Evolutionary conservation across 2,888 invertebrate genomes (phyloP).

Genomic region (Tryphoninae sp.): DNA sequence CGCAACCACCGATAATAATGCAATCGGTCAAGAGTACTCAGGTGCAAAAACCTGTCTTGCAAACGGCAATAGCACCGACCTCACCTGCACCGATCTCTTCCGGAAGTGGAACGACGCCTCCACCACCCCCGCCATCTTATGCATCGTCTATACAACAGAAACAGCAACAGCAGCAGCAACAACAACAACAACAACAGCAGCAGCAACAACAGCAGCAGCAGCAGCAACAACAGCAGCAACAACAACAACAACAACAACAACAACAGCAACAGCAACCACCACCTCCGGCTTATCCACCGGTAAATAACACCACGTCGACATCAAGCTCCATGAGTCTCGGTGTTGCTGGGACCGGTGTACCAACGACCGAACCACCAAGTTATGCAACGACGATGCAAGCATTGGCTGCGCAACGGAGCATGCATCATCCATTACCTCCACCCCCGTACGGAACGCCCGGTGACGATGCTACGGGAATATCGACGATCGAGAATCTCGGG

Average conservation of each 20-base stretch:
- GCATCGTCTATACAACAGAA: slow-evolving; percentile 91
- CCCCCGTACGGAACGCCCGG: slow-evolving; percentile 85
- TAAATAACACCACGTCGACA: slow-evolving; percentile 81
- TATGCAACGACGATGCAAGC: slow-evolving; percentile 95
- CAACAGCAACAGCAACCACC: slow-evolving; percentile 85
- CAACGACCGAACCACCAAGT: slow-evolving; percentile 94
- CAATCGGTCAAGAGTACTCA: slow-evolving; percentile 98
- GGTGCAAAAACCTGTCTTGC: slow-evolving; percentile 96
- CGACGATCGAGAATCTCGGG: slow-evolving; percentile 73
- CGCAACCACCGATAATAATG: slow-evolving; percentile 97
- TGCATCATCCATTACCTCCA: slow-evolving; percentile 85
- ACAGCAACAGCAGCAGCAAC: slow-evolving; percentile 83
- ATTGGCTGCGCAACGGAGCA: slow-evolving; percentile 87
- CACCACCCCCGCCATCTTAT: slow-evolving; percentile 92
- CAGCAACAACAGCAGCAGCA: slow-evolving; percentile 83
- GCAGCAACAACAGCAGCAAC: slow-evolving; percentile 85
- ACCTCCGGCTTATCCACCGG: slow-evolving; percentile 83
- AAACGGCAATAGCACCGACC: slow-evolving; percentile 96
- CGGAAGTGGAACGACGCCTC: slow-evolving; percentile 81
- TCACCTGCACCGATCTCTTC: slow-evolving; percentile 86
- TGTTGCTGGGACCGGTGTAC: slow-evolving; percentile 82
- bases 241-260: slow-evolving; percentile 85
- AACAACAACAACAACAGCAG: slow-evolving; percentile 70
- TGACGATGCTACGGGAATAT: slow-evolving; percentile 78
- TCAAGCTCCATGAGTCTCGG: slow-evolving; percentile 73